phyloP scores from a whole-genome alignment of 2,888 invertebrate species.

The Lasioglossum malachurum region DNA sequence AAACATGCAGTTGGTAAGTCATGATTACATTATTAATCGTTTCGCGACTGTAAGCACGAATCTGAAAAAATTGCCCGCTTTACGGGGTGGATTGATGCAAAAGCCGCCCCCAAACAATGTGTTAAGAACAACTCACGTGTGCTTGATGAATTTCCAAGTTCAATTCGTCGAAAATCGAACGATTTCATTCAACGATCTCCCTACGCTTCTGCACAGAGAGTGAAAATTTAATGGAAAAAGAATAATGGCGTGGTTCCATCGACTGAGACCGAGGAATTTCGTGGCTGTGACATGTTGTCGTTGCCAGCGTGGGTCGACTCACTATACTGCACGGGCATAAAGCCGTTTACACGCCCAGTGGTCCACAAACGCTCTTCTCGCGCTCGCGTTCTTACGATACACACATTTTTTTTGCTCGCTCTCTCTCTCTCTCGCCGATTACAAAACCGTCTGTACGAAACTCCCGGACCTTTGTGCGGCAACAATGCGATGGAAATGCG shows the following conservation, averaged over 20 bases:
- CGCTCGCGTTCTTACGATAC: slow-evolving; percentile 50
- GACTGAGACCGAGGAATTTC: slow-evolving; percentile 18
- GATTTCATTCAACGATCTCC: neutral
- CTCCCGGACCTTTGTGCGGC: slow-evolving; percentile 48
- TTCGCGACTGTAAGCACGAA: too few relatives aligned
- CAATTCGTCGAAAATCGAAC: neutral
- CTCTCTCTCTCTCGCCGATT: slow-evolving; percentile 32
- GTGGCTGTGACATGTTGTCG: slow-evolving; percentile 14
- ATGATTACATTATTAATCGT: too few relatives aligned
- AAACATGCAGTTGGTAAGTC: too few relatives aligned
- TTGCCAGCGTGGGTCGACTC: neutral
- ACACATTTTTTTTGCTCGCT: slow-evolving; percentile 49
- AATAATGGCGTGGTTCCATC: slow-evolving; percentile 1
- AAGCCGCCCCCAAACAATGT: too few relatives aligned
- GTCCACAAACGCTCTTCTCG: slow-evolving; percentile 38
- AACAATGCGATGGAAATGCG: slow-evolving; percentile 59
- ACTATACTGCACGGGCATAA: slow-evolving; percentile 9
- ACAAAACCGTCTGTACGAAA: slow-evolving; percentile 50
- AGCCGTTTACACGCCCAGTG: slow-evolving; percentile 41
- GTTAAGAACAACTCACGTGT: neutral
- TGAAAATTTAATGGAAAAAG: slow-evolving; percentile 4
- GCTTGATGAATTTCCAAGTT: neutral
- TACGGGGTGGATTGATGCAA: too few relatives aligned
- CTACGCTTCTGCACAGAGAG: neutral
- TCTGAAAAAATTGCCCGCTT: too few relatives aligned